A percentile compares a stretch with the other conserved stretches of the same genome.
Conservation (phyloP, 2,113 vertebrate genomes). For the Petaurus breviceps region DNA sequence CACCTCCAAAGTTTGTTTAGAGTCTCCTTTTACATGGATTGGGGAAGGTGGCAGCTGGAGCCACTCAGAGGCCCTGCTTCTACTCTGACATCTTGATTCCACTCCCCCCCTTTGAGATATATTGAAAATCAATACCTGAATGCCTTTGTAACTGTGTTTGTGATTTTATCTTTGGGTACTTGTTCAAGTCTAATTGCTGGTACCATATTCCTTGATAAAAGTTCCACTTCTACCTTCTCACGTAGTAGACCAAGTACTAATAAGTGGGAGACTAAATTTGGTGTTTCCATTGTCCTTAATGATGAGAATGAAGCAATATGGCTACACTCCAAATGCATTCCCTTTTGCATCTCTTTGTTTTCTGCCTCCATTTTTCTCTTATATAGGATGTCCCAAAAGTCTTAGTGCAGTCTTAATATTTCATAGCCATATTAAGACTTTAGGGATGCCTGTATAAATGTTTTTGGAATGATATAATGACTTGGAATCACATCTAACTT, state of each 20-base stretch:
- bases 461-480: not conserved
- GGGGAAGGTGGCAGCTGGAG: no score
- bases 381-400: not conserved
- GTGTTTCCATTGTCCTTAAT: not conserved
- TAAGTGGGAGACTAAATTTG: not conserved
- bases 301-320: not conserved
- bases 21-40: no score
- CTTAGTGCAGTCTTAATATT: not conserved
- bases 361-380: not conserved
- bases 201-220: not conserved
- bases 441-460: not conserved
- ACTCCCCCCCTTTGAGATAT: not conserved
- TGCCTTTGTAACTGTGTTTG: not conserved
- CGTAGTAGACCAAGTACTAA: not conserved
- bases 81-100: no score
- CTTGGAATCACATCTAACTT: not conserved
- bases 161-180: not conserved
- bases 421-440: not conserved
- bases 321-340: not conserved
- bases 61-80: no score
- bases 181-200: not conserved
- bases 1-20: no score
- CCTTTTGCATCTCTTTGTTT: not conserved
- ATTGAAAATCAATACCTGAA: not conserved
- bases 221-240: not conserved